Evolutionary conservation across 2,888 invertebrate genomes (phyloP).

Genomic region (Noctua comes): DNA sequence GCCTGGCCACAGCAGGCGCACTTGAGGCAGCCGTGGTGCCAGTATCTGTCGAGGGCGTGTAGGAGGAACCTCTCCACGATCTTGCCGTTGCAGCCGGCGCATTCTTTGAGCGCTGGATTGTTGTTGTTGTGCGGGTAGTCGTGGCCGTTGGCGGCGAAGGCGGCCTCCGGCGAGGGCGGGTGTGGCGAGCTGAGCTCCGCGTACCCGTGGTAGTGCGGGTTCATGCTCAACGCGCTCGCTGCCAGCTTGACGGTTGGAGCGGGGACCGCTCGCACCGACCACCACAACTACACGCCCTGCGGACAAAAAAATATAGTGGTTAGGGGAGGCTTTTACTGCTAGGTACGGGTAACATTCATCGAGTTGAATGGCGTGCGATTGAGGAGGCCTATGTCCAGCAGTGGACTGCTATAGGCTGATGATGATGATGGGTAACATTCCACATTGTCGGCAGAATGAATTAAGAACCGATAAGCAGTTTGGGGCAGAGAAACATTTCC

Average conservation of each 20-base stretch:
- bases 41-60: constrained; percentile 97
- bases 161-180: constrained; percentile 94
- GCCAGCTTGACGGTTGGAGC: constrained; percentile 95
- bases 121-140: constrained; percentile 91
- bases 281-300: constrained; percentile 90
- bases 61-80: constrained; percentile 97
- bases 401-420: too few relatives aligned
- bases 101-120: constrained; percentile 93
- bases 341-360: too few relatives aligned
- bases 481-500: constrained; percentile 23
- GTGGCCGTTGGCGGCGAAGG: constrained; percentile 91
- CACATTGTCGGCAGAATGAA: background rate
- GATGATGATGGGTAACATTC: too few relatives aligned
- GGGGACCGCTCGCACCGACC: constrained; percentile 87
- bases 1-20: constrained; percentile 97
- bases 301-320: constrained; percentile 65
- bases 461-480: constrained; percentile 46
- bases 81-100: constrained; percentile 97
- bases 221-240: constrained; percentile 96
- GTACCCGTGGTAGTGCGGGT: constrained; percentile 97
- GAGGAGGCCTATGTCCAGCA: too few relatives aligned
- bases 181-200: constrained; percentile 95
- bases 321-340: too few relatives aligned
- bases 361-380: too few relatives aligned
- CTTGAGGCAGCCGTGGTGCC: constrained; percentile 98